Percentiles rank a stretch among this genome's conserved stretches.
Evolutionary conservation across 2,113 vertebrate genomes (phyloP).

Genomic region (Cyphomyrus discorhynchus): DNA sequence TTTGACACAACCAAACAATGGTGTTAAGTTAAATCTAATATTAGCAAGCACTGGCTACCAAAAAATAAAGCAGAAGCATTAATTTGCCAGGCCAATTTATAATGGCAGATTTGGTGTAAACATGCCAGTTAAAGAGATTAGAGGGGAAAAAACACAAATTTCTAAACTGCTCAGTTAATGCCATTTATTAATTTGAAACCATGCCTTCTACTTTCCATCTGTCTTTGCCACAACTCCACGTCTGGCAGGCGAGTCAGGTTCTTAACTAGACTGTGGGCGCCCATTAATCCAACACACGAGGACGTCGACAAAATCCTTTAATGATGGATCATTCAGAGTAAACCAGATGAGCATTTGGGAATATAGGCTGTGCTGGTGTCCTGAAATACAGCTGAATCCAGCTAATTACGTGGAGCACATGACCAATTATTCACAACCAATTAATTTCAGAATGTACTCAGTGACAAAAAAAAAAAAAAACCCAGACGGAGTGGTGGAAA

Average conservation of each 20-base stretch:
- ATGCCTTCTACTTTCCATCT: conserved; percentile 6
- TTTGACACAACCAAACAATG: not conserved
- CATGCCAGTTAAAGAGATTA: not conserved
- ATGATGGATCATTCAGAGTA: not conserved
- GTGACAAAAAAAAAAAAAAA: too few relatives aligned
- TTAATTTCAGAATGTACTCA: not conserved
- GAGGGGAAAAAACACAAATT: not conserved
- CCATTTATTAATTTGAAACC: conserved; percentile 1
- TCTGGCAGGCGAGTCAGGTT: not conserved
- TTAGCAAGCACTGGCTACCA: not conserved
- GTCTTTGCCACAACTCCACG: not conserved
- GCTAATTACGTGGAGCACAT: not conserved
- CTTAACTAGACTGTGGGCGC: not conserved
- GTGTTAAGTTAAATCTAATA: not conserved
- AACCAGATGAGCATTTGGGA: not conserved
- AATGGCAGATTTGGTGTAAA: conserved; percentile 1
- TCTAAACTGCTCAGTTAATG: conserved; percentile 4
- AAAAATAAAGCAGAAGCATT: not conserved
- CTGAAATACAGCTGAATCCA: not conserved
- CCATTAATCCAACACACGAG: not conserved
- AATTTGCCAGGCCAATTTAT: not conserved
- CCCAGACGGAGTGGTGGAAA: too few relatives aligned
- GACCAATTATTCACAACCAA: not conserved
- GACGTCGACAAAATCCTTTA: not conserved
- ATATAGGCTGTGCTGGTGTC: not conserved